phyloP scores from a whole-genome alignment of 2,113 vertebrate genomes.

The Corvus hawaiiensis region DNA sequence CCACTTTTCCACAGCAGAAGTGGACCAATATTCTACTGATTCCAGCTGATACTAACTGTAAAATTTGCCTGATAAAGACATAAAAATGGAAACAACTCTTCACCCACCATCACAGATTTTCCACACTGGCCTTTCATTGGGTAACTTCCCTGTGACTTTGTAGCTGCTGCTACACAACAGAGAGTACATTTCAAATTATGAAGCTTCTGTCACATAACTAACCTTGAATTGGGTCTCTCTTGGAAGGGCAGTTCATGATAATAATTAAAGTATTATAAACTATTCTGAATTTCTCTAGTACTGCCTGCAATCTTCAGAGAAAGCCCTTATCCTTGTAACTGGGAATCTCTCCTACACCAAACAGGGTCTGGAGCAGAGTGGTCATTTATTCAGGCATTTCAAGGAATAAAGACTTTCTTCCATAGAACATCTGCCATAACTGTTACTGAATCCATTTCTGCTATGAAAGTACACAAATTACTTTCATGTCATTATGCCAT shows the following conservation, averaged over 20 bases:
- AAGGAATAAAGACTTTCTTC: background rate
- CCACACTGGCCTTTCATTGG: background rate
- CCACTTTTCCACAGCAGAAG: background rate
- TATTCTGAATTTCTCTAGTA: background rate
- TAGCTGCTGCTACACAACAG: background rate
- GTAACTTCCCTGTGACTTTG: background rate
- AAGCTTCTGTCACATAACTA: background rate
- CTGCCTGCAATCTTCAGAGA: background rate
- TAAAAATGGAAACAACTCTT: background rate
- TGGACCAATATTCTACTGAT: background rate
- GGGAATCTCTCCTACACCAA: background rate
- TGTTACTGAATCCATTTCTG: background rate
- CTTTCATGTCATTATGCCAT: background rate
- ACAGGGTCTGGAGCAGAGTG: background rate
- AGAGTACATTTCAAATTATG: background rate
- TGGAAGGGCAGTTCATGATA: background rate
- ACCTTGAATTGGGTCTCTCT: background rate
- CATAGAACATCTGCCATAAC: background rate
- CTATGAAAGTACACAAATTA: background rate
- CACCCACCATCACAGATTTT: background rate
- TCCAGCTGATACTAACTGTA: background rate
- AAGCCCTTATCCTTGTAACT: background rate
- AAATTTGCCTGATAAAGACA: background rate
- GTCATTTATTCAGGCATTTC: background rate
- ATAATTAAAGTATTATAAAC: background rate